A percentile compares a stretch with the other conserved stretches of the same genome.
Conservation (phyloP, 1,140 invertebrate species). For the Rhynchophorus ferrugineus region DNA sequence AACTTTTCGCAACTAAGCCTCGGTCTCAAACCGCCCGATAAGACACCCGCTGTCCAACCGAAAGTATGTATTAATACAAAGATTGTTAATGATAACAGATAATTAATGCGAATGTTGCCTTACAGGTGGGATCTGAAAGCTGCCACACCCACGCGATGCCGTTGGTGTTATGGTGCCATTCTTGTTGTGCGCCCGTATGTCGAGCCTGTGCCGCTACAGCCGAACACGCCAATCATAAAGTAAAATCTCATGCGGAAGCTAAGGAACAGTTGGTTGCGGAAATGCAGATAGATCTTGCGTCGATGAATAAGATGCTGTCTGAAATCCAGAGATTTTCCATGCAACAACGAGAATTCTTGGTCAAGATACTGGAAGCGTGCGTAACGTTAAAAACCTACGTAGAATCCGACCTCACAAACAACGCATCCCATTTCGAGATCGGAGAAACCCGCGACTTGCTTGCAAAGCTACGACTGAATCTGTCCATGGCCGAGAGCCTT, state of each 20-base stretch:
- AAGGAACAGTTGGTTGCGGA: constrained; percentile 58
- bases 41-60: constrained; percentile 20
- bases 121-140: constrained; percentile 47
- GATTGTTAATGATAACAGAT: neutral
- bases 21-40: constrained; percentile 41
- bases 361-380: constrained; percentile 65
- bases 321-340: constrained; percentile 57
- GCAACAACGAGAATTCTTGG: constrained; percentile 60
- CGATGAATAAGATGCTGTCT: constrained; percentile 48
- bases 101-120: constrained; percentile 13
- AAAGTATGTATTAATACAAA: constrained; percentile 12
- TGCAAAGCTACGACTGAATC: constrained; percentile 50
- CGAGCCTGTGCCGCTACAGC: constrained; percentile 56
- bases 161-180: constrained; percentile 61
- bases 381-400: constrained; percentile 64
- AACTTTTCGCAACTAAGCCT: constrained; percentile 51
- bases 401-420: constrained; percentile 61
- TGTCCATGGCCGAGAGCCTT: constrained; percentile 50
- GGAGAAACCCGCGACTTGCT: constrained; percentile 55
- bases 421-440: constrained; percentile 55
- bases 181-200: constrained; percentile 57
- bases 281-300: constrained; percentile 46
- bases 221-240: constrained; percentile 57
- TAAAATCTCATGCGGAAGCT: constrained; percentile 59
- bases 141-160: constrained; percentile 68